Evolutionary conservation across 92 coral and sea anemone genomes (phyloP).

Genomic region (Blastomussa wellsi): DNA sequence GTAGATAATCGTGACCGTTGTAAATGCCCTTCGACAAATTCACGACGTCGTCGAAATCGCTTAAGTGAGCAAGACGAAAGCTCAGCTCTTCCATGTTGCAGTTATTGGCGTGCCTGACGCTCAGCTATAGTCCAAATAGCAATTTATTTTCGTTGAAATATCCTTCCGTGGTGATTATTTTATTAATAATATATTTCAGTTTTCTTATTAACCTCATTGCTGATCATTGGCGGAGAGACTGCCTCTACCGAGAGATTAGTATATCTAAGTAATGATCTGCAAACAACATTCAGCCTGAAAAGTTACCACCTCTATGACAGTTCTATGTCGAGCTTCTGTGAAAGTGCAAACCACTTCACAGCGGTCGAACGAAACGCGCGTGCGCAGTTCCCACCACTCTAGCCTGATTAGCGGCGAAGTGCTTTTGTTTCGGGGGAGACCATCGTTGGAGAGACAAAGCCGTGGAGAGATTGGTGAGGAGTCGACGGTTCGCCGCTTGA

Average conservation of each 20-base stretch:
- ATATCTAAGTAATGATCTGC: neutral
- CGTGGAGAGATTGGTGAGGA: too few relatives aligned
- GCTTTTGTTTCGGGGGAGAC: too few relatives aligned
- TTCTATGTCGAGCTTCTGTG: too few relatives aligned
- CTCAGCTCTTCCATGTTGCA: neutral
- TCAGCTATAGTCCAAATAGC: neutral
- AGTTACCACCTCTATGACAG: neutral
- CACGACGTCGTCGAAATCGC: conserved; percentile 25
- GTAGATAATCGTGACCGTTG: conserved; percentile 40
- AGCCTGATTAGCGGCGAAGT: too few relatives aligned
- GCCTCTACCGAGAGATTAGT: neutral
- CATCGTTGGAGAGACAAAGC: too few relatives aligned
- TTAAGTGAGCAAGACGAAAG: conserved; percentile 27
- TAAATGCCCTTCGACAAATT: conserved; percentile 41
- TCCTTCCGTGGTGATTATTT: neutral
- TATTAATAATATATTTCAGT: neutral
- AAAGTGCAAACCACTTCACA: neutral
- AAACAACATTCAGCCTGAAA: neutral
- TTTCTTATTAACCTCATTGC: neutral
- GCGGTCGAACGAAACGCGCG: too few relatives aligned
- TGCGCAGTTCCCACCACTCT: too few relatives aligned
- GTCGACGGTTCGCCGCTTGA: too few relatives aligned
- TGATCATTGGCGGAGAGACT: neutral
- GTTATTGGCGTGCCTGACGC: neutral
- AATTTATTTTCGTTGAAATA: neutral